A percentile compares a stretch with the other conserved stretches of the same genome.
These are phyloP conservation scores for Muraenolepis orangiensis DNA, from an alignment of 2,797 vertebrate genomes.

Conservation along the genomic window DNA sequence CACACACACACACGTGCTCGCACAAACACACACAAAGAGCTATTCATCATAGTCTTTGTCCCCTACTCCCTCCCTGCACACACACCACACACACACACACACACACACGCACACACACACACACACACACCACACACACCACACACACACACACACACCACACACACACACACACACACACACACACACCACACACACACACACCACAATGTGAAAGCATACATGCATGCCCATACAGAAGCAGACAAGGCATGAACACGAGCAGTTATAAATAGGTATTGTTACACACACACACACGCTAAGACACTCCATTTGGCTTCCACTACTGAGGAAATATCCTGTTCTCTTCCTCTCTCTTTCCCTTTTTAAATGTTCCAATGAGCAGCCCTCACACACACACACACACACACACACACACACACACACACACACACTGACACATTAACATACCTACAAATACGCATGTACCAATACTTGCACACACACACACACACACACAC, in stretches of 20 bases:
- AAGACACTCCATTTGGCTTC: slow-evolving; percentile 17
- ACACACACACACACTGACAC: background rate
- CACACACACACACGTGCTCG: no score
- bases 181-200: slow-evolving; percentile 6
- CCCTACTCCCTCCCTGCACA: no score
- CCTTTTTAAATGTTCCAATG: slow-evolving; percentile 41
- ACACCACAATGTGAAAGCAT: background rate
- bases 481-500: background rate
- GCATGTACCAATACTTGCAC: no score
- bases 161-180: slow-evolving; percentile 15
- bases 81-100: slow-evolving; percentile 9
- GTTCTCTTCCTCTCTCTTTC: slow-evolving; percentile 38
- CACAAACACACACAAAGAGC: no score
- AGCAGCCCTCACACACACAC: slow-evolving; percentile 39
- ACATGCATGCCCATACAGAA: background rate
- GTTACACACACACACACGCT: background rate
- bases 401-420: slow-evolving; percentile 16
- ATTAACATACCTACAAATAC: no score
- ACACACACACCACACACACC: slow-evolving; percentile 4
- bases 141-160: background rate
- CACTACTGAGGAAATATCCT: slow-evolving; percentile 30
- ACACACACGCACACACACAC: slow-evolving; percentile 4
- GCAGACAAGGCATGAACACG: background rate
- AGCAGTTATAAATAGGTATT: background rate
- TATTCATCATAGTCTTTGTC: no score